Base-by-base conservation (phyloP, 2,888 invertebrate species). In the Caenorhabditis macrosperma region DNA sequence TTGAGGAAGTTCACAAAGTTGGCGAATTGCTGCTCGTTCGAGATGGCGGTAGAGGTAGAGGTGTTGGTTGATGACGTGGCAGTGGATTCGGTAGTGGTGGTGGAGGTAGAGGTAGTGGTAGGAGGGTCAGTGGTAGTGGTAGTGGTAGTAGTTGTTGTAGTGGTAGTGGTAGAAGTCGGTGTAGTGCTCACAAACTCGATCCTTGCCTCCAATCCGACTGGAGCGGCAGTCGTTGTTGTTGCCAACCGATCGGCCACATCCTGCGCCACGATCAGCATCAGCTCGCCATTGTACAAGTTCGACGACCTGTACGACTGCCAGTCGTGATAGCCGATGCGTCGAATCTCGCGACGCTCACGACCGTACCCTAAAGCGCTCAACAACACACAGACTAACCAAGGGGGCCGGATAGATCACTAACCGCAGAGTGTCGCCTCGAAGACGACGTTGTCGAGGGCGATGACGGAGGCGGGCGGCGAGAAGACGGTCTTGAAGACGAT, bases 351-450 rank as follows among this genome's bases (percentile, higher is more conserved):
- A n/a, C 78, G 78, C 22, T 72, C 48, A 26, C 78, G 72, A 61
- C 72, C 61, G 61, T 72, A 60, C 9, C 78, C 78, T 78, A 41
- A 60, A 71, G 22, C 20, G 41, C n/a, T n/a, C n/a, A n/a, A n/a
- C n/a, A n/a, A n/a, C n/a, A n/a, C n/a, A n/a, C n/a, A n/a, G n/a
- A n/a, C n/a, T n/a, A n/a, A n/a, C n/a, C 4, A 50, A 1, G 15
- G 50, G 15, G 30, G 1, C 10, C 7, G 22, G 44, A 41, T n/a
- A 24, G 26, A 12, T 9, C n/a, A 79, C 84, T 80, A 68, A 88
- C 88, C 86, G 63, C 89, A 89, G 12, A 90, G 78, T 12, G 85
- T 82, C 5, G 89, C 89, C 38, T 85, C 85, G 64, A 86, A 89
- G 15, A 71, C 60, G 28, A 89, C 87, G 50, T 89, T 85, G 69